Evolutionary conservation across 2,113 vertebrate genomes (phyloP).

Genomic region (Rutilus rutilus): DNA sequence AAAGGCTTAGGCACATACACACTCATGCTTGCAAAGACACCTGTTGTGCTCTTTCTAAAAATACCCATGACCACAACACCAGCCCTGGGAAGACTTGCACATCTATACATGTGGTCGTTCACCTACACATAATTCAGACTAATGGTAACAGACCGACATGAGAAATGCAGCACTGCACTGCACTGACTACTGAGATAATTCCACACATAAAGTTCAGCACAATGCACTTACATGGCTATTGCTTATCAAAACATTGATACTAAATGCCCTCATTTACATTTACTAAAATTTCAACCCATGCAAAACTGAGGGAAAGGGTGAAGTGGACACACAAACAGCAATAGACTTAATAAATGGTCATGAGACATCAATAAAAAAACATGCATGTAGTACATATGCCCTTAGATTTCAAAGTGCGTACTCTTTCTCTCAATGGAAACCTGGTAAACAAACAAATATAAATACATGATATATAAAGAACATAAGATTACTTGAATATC

Average conservation of each 20-base stretch:
- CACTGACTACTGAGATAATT: background rate
- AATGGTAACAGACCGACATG: background rate
- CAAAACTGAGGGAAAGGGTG: background rate
- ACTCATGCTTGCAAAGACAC: conserved; percentile 1
- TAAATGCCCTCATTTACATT: conserved; percentile 1
- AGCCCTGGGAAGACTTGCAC: background rate
- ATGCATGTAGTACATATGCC: background rate
- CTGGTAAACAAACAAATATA: background rate
- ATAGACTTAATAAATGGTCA: background rate
- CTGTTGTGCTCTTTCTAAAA: conserved; percentile 13
- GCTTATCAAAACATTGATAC: background rate
- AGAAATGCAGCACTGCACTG: background rate
- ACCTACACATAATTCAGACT: conserved; percentile 1
- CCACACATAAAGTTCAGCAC: background rate
- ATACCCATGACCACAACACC: conserved; percentile 22
- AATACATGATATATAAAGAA: no score
- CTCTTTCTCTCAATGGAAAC: background rate
- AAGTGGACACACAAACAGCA: background rate
- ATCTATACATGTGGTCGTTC: background rate
- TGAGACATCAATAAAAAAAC: background rate
- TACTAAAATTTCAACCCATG: background rate
- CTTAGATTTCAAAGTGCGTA: background rate
- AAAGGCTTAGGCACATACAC: background rate
- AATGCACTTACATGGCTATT: background rate
- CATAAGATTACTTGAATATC: no score